A percentile compares a stretch with the other conserved stretches of the same genome.
Evolutionary conservation across 1,140 invertebrate species (phyloP).

Genomic region (Ips nitidus): DNA sequence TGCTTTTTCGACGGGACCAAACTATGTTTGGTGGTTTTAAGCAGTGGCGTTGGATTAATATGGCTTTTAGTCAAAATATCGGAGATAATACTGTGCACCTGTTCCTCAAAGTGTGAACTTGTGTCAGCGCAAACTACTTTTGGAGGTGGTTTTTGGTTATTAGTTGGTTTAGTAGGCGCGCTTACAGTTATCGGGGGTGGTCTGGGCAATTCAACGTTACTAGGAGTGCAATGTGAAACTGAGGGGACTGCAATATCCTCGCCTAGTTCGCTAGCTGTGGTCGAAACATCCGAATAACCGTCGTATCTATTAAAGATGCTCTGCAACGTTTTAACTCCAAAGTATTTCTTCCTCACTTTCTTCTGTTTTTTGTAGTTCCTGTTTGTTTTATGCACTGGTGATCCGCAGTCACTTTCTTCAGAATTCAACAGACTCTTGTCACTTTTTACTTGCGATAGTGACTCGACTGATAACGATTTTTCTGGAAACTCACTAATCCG

Average conservation of each 20-base stretch:
- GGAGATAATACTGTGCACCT: conserved; percentile 50
- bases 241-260: conserved; percentile 36
- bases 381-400: conserved; percentile 46
- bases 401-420: conserved; percentile 48
- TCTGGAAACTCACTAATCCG: conserved; percentile 21
- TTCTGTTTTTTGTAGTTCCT: conserved; percentile 49
- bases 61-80: conserved; percentile 50
- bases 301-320: conserved; percentile 52
- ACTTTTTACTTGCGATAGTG: conserved; percentile 49
- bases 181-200: not conserved
- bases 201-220: not conserved
- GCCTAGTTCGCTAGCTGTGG: conserved; percentile 48
- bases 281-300: conserved; percentile 52
- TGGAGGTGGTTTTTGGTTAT: conserved; percentile 22
- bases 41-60: conserved; percentile 23
- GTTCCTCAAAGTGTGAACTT: conserved; percentile 51
- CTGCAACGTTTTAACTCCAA: conserved; percentile 54
- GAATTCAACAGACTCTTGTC: conserved; percentile 51
- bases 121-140: conserved; percentile 41
- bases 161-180: conserved; percentile 17
- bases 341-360: conserved; percentile 51
- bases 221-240: conserved; percentile 13
- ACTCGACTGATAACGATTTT: conserved; percentile 44
- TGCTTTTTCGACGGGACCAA: conserved; percentile 45
- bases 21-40: conserved; percentile 38